phyloP scores from a whole-genome alignment of 2,888 invertebrate species.

The Metalampra italica region DNA sequence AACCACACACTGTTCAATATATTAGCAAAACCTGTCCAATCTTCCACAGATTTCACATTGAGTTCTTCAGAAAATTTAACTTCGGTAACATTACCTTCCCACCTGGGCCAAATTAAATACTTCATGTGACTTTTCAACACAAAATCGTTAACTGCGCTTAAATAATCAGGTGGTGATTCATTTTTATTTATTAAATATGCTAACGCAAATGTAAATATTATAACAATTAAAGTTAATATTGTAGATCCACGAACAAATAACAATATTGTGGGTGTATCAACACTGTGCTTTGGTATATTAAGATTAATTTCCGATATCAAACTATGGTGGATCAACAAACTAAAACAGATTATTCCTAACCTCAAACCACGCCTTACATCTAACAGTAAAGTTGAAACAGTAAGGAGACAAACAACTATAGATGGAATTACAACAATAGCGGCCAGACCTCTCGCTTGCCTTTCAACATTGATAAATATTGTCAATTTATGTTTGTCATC shows the following conservation, averaged over 20 bases:
- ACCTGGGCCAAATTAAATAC: constrained; percentile 22
- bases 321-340: constrained; percentile 32
- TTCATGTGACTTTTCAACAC: constrained; percentile 21
- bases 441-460: constrained; percentile 33
- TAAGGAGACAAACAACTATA: background rate
- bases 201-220: constrained; percentile 28
- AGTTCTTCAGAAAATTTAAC: background rate
- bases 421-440: background rate
- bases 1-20: constrained; percentile 24
- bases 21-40: constrained; percentile 35
- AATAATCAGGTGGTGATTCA: constrained; percentile 18
- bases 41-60: constrained; percentile 9
- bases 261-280: constrained; percentile 33
- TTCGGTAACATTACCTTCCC: background rate
- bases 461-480: constrained; percentile 35
- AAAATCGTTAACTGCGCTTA: constrained; percentile 25
- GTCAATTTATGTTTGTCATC: constrained; percentile 22
- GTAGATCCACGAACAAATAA: constrained; percentile 35
- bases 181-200: constrained; percentile 20
- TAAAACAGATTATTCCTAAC: constrained; percentile 30
- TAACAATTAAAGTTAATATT: constrained; percentile 23
- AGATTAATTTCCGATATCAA: constrained; percentile 24
- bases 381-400: background rate
- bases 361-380: constrained; percentile 29
- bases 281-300: constrained; percentile 28